Evolutionary conservation across 2,113 vertebrate species (phyloP).

Genomic region (Spizaetus ornatus): DNA sequence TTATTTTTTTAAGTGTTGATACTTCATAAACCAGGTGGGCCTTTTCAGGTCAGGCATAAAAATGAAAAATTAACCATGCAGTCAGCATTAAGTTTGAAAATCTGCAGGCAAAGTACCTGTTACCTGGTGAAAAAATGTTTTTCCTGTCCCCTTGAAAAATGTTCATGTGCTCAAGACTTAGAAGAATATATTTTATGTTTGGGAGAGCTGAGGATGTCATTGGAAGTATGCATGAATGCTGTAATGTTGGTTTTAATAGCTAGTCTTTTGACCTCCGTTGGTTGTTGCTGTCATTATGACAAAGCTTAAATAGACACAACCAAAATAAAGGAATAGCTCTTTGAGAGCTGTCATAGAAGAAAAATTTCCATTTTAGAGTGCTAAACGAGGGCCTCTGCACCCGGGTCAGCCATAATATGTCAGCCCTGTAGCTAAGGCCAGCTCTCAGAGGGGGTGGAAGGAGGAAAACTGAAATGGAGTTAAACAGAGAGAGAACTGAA

Average conservation of each 20-base stretch:
- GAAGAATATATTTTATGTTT: not conserved
- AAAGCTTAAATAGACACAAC: not conserved
- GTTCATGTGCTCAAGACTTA: not conserved
- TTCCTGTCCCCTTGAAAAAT: not conserved
- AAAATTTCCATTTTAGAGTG: not conserved
- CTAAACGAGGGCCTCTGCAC: not conserved
- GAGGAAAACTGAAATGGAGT: not conserved
- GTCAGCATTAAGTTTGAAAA: not conserved
- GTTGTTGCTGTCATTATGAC: not conserved
- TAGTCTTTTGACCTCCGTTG: not conserved
- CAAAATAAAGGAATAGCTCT: not conserved
- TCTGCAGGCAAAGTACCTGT: not conserved
- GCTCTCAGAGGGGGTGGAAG: not conserved
- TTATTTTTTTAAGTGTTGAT: not conserved
- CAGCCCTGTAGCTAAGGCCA: not conserved
- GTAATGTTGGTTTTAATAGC: not conserved
- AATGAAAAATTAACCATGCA: not conserved
- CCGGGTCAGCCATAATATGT: not conserved
- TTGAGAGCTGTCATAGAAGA: not conserved
- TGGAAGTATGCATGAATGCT: not conserved
- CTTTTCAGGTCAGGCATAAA: not conserved
- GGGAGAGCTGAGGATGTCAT: not conserved
- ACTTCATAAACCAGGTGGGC: not conserved
- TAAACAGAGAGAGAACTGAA: not conserved
- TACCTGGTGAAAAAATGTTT: not conserved